phyloP scores from a whole-genome alignment of 2,888 invertebrate species.

The Tanypteryx hageni region DNA sequence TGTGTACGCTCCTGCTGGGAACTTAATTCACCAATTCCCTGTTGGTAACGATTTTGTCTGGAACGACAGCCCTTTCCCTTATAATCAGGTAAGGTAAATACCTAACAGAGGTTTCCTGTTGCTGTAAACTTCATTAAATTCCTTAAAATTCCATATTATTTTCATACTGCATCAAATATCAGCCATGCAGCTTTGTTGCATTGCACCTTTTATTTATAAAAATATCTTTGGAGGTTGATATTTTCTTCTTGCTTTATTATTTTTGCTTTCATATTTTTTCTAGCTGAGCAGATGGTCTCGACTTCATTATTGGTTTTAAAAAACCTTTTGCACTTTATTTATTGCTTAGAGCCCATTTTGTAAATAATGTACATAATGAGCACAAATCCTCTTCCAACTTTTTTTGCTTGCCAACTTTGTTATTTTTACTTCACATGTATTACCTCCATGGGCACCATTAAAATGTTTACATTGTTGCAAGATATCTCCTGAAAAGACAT shows the following conservation, averaged over 20 bases:
- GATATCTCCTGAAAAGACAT: conserved; percentile 61
- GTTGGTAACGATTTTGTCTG: conserved; percentile 53
- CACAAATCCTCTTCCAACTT: conserved; percentile 2
- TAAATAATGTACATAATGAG: conserved; percentile 55
- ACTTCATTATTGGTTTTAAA: background rate
- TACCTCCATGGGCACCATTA: conserved; percentile 63
- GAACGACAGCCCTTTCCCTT: conserved; percentile 55
- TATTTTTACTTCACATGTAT: conserved; percentile 61
- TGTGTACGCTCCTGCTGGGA: conserved; percentile 65
- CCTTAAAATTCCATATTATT: background rate
- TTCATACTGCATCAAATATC: background rate
- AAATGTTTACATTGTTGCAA: conserved; percentile 56
- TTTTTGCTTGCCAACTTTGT: conserved; percentile 63
- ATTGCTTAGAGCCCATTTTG: background rate
- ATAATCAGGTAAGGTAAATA: conserved; percentile 41
- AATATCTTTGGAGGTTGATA: background rate
- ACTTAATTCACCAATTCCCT: conserved; percentile 47
- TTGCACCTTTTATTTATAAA: background rate
- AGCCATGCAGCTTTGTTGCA: background rate
- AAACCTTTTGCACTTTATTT: background rate
- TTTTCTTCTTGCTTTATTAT: background rate
- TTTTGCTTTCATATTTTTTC: background rate
- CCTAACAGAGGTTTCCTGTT: background rate
- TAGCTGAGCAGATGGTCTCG: conserved; percentile 9
- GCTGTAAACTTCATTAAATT: background rate